A percentile compares a stretch with the other conserved stretches of the same genome.
These are phyloP conservation scores for Poliocrania exsul DNA, from an alignment of 2,797 vertebrate genomes.

Conservation along the genomic window DNA sequence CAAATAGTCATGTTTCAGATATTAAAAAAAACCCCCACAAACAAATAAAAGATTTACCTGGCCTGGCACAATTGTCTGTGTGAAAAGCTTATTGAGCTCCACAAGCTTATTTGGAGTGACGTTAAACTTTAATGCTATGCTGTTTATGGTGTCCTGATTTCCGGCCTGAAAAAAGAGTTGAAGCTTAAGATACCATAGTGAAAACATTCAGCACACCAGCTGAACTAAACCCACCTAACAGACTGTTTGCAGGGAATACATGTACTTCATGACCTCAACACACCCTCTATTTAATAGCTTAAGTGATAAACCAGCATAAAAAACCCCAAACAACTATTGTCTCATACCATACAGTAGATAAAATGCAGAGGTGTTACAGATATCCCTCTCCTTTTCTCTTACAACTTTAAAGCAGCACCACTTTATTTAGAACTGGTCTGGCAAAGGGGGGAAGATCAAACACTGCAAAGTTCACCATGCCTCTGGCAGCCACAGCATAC, in stretches of 20 bases:
- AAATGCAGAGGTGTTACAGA: not conserved
- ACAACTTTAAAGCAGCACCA: not conserved
- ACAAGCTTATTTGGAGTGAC: constrained; percentile 96
- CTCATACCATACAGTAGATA: not conserved
- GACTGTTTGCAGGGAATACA: not conserved
- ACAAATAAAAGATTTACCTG: constrained; percentile 83
- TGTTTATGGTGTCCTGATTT: constrained; percentile 91
- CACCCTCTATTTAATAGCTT: not conserved
- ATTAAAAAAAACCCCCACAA: not conserved
- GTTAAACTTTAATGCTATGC: constrained; percentile 95
- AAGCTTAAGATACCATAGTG: not conserved
- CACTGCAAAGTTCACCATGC: not conserved
- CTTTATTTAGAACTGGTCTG: not conserved
- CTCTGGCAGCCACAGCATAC: fast-evolving
- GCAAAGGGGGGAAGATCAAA: not conserved
- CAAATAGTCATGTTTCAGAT: not conserved
- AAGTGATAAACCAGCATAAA: not conserved
- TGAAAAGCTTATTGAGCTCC: constrained; percentile 94
- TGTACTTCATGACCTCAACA: not conserved
- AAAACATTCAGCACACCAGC: not conserved
- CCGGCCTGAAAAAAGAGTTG: constrained; percentile 73
- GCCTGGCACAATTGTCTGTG: constrained; percentile 91
- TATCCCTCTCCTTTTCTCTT: not conserved
- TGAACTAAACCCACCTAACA: not conserved
- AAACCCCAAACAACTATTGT: not conserved